Conservation (phyloP, 2,797 vertebrate species). For the Myiothlypis coronata region DNA sequence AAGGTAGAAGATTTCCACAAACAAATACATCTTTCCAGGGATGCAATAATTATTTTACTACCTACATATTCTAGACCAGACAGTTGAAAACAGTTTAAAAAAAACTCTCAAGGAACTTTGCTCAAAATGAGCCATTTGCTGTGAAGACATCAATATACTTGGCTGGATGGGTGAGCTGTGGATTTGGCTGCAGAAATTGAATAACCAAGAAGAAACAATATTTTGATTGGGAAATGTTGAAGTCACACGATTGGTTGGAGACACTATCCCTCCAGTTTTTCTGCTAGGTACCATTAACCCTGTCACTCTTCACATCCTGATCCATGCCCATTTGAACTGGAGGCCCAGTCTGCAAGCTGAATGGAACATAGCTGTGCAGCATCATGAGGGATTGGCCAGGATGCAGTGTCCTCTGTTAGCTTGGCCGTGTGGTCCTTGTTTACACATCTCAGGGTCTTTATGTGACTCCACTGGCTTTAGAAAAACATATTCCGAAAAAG, state of each 20-base stretch:
- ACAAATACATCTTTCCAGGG: neutral
- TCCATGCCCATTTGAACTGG: neutral
- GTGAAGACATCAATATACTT: neutral
- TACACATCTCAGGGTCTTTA: neutral
- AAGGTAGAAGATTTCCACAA: neutral
- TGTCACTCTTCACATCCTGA: neutral
- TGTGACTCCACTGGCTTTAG: neutral
- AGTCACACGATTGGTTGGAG: neutral
- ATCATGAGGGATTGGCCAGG: neutral
- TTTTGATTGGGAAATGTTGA: constrained; percentile 29
- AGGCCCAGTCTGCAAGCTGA: neutral
- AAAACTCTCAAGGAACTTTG: neutral
- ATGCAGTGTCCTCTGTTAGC: neutral
- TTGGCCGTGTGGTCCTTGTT: neutral
- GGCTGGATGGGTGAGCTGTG: neutral
- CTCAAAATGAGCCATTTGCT: neutral
- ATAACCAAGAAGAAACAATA: constrained; percentile 31
- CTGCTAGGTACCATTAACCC: neutral
- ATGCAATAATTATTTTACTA: neutral
- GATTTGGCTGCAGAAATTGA: constrained; percentile 18
- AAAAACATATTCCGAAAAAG: neutral
- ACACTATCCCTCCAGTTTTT: neutral
- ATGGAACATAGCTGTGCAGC: neutral
- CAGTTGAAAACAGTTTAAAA: neutral
- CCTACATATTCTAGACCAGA: neutral